Base-by-base conservation (phyloP, 2,113 vertebrate genomes). In the Psilopsiagon aurifrons region DNA sequence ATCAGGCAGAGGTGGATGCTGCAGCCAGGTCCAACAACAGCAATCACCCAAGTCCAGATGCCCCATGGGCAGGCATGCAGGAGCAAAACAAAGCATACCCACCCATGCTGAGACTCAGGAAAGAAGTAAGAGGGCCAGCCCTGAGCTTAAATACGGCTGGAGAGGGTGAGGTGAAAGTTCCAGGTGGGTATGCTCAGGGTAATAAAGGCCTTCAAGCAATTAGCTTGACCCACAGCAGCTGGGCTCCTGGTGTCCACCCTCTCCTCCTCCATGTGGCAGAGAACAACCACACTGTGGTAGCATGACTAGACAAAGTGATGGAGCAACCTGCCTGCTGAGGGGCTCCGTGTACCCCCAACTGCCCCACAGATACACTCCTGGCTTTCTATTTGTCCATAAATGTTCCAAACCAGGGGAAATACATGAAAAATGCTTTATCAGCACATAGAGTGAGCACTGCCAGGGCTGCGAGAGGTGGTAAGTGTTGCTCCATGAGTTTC, bases 51-150 rank as follows among this genome's bases (percentile, higher is more conserved):
- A 14, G 2, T 14, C 24, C 27, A 17, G 17, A 4, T 23, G 11
- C 5, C 5, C 8, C n/a, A 5, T 0, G 0, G 6, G 18, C 46
- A 83, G 27, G 2, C 24, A 70, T 6, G 23, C 13, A 5, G 1
- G 16, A 77, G 11, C 39, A 49, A 33, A 29, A 47, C 3, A 5
- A 33, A 2, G 9, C 12, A 5, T 27, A 18, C 5, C 23, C 17
- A 64, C 7, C 3, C 13, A 4, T 0, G 0, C 0, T 0, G 0
- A 22, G 44, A 11, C 6, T 6, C n/a, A 18, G 1, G 0, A 17
- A 4, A 28, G 3, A 1, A 0, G 0, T 0, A 0, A 8, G 0
- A 0, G 1, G 2, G 0, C 10, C 11, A 39, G 17, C 12, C 44
- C 64, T 44, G 52, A 52, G 35, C 33, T 83, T 73, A 71, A 51